Evolutionary conservation across 1,140 invertebrate genomes (phyloP), one percentile per base, ranked within the genome.

Genomic region (Orius insidiosus): DNA sequence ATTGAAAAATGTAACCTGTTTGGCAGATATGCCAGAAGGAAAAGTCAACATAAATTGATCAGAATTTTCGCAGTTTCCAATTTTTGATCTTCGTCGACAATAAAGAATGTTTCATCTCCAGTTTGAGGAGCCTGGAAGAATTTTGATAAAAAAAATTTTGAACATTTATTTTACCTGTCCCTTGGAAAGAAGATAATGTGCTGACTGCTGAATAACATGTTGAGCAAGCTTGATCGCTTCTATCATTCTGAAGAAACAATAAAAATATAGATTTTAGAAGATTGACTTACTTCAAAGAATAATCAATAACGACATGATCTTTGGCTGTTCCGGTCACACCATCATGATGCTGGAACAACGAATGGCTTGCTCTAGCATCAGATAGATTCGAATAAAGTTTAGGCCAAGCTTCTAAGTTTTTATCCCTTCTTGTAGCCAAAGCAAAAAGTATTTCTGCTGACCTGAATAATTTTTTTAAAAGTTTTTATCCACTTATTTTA

Each of bases 261-360:
- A 19, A 37, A 34, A 11, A 36, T 30, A 14, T 41, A 11, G n/a
- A 32, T 42, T 35, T 15, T 10, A 5, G 14, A 45, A 34, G 45
- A 16, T 8, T 32, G 10, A 13, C 49, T 47, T 51, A 58, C 68
- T 80, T 93, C 46, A 77, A 68, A 30, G 85, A 89, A 66, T 98
- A 98, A 64, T 99, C 94, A 13, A 75, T 60, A 0, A 94, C 78
- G 15, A 99, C 95, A 56, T 82, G 74, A 55, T 89, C 80, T 58
- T 84, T 84, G 0, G 85, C 76, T 1, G 95, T 99, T 37, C 95
- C 95, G 10, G 92, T 92, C 46, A 99, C 78, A 15, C 85, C 95
- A 66, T 98, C 95, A 62, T 99, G 95, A 66, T 99, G 95, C 63
- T 98, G 90, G 67, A 98, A 98, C 39, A 98, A 64, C 0, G 80